Percentiles rank a stretch among this genome's conserved stretches.
Evolutionary conservation across 2,113 vertebrate species (phyloP).

Genomic region (Pedionomus torquatus): DNA sequence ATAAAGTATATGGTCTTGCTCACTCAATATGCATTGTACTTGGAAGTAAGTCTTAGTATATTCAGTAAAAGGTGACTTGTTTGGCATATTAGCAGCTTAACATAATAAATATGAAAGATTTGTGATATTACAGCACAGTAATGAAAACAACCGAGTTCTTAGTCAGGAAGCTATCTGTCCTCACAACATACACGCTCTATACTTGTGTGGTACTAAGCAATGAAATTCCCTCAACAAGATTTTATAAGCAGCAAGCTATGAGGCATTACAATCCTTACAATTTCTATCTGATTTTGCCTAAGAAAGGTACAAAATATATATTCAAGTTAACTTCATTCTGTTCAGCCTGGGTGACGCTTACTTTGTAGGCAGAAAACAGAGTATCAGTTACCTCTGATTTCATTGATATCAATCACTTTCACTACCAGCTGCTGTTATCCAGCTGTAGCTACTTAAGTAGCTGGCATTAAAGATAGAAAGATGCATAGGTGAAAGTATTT

Average conservation of each 20-base stretch:
- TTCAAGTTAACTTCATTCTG: background rate
- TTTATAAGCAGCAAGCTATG: slow-evolving; percentile 10
- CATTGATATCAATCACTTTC: background rate
- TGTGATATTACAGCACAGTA: slow-evolving; percentile 51
- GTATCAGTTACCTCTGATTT: background rate
- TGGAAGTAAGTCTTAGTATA: background rate
- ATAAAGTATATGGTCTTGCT: background rate
- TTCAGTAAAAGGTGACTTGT: slow-evolving; percentile 43
- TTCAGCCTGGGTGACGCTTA: background rate
- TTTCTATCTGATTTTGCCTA: slow-evolving; percentile 23
- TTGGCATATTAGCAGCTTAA: slow-evolving; percentile 25
- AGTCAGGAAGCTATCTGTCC: slow-evolving; percentile 66
- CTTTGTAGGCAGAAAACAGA: background rate
- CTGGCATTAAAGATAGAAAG: background rate
- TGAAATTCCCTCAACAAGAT: slow-evolving; percentile 28
- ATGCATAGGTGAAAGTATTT: background rate
- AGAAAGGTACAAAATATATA: background rate
- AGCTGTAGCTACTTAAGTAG: background rate
- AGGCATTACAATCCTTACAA: background rate
- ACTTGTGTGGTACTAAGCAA: slow-evolving; percentile 39
- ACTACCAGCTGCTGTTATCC: background rate
- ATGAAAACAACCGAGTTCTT: slow-evolving; percentile 67
- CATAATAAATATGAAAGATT: slow-evolving; percentile 63
- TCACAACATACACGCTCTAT: slow-evolving; percentile 41
- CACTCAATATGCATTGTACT: background rate